phyloP scores from a whole-genome alignment of 2,113 vertebrate genomes.

The Engystomops pustulosus region DNA sequence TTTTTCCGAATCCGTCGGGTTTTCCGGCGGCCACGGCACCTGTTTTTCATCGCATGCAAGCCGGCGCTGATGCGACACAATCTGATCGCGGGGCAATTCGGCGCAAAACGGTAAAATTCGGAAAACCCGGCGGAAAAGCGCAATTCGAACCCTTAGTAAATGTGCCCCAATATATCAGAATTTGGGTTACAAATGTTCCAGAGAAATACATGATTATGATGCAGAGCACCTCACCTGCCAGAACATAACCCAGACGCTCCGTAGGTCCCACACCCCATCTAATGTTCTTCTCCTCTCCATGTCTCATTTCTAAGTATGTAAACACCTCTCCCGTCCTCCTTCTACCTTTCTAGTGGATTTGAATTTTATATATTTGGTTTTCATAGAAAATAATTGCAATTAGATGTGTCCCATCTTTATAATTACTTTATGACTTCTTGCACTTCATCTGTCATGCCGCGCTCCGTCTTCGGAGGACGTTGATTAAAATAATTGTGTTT shows the following conservation, averaged over 20 bases:
- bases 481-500: conserved; percentile 17
- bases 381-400: conserved; percentile 18
- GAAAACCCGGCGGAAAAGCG: too few species aligned
- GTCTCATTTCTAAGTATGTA: background rate
- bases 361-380: background rate
- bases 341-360: background rate
- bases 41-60: too few species aligned
- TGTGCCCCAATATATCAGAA: too few species aligned
- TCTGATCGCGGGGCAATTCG: too few species aligned
- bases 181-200: too few species aligned
- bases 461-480: background rate
- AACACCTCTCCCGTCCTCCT: background rate
- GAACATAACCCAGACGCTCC: background rate
- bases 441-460: background rate
- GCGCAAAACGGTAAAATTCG: too few species aligned
- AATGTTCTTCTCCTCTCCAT: background rate
- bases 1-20: too few species aligned
- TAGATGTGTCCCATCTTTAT: background rate
- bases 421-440: background rate
- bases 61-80: too few species aligned
- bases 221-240: background rate
- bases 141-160: too few species aligned
- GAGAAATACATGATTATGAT: background rate
- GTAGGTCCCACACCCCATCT: too few species aligned
- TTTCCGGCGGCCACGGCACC: too few species aligned